Conservation (phyloP, 2,888 invertebrate species). For the Alviniconcha strummeri region DNA sequence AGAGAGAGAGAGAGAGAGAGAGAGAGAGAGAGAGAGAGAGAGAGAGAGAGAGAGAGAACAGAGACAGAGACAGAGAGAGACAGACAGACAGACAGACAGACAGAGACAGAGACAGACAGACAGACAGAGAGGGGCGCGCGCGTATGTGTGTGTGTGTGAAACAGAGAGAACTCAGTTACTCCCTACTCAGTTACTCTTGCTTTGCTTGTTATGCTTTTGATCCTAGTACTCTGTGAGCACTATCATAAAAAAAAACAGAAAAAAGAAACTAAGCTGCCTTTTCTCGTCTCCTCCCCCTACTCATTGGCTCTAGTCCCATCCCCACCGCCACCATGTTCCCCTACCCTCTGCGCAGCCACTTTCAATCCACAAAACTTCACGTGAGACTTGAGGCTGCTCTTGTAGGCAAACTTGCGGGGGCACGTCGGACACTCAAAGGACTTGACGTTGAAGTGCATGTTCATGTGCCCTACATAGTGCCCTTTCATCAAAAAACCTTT, state of each 20-base stretch:
- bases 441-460: conserved; percentile 36
- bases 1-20: background rate
- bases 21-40: conserved; percentile 21
- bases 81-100: background rate
- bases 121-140: background rate
- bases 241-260: background rate
- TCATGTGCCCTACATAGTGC: conserved; percentile 36
- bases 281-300: background rate
- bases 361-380: conserved; percentile 2
- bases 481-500: conserved; percentile 36
- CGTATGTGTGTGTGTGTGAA: conserved; percentile 2
- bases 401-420: conserved; percentile 34
- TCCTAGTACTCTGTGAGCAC: no score
- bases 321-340: background rate
- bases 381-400: conserved; percentile 35
- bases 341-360: no score
- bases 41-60: background rate
- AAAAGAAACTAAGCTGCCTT: background rate
- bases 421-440: conserved; percentile 35
- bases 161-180: background rate
- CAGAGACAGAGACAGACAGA: conserved; percentile 23
- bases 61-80: background rate
- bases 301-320: no score
- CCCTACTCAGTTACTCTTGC: no score
- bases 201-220: no score